Evolutionary conservation across 37 sponge, comb jelly and placozoan genomes (phyloP), one percentile per base, ranked within the genome.

Genomic region (Ephydatia muelleri): DNA sequence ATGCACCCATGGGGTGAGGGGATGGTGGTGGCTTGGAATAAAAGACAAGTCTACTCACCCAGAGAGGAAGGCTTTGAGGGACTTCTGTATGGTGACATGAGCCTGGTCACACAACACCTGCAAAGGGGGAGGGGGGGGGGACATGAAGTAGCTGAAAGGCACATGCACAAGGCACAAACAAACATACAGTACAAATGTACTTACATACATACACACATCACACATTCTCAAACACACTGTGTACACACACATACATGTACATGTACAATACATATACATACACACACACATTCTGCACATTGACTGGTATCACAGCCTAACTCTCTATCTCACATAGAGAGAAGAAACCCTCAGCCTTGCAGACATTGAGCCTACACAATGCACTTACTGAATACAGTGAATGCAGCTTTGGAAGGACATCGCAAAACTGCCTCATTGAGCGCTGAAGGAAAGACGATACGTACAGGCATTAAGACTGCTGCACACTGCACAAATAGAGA

Each of bases 41-140:
- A n/a, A n/a, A n/a, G n/a, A n/a, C n/a, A 43, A 43, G 6, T 43
- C 6, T 6, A 73, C 83, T 73, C 65, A 92, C 92, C 82, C 78
- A 2, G 85, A 75, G n/a, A 93, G 86, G 66, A 88, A 93, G 28
- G 77, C 27, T 57, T 72, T 68, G 38, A 93, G 67, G 0, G 86
- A 34, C 23, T 68, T 81, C 47, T 82, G 85, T 2, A 93, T 83
- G 31, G 78, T 88, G 28, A 82, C 69, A 33, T 85, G 89, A 8
- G 84, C 89, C 49, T 88, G 85, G 30, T 82, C 90, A 83, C 85
- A 89, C 28, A 88, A 66, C 29, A 88, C 79, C 93, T 93, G 77
- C 0, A 72, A 34, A 27, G 6, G n/a, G 49, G 33, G 48, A 82
- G 25, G 30, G 22, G 77, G 35, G 77, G 35, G 77, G 35, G 38